phyloP scores from a whole-genome alignment of 2,113 vertebrate species.

The Microcebus tavaratra region DNA sequence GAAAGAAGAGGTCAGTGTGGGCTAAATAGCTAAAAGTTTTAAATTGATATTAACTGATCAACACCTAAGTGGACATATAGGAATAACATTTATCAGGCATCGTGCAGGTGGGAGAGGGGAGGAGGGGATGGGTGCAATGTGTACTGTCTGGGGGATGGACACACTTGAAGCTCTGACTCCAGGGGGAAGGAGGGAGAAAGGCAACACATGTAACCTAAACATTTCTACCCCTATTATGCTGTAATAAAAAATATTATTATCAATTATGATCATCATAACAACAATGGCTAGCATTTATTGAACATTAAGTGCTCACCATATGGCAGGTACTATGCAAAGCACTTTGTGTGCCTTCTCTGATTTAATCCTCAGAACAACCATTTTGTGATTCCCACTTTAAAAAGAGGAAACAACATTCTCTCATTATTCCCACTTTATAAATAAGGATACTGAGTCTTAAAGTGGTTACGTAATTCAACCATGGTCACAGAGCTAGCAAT shows the following conservation, averaged over 20 bases:
- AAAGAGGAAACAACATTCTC: slow-evolving; percentile 20
- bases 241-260: not conserved
- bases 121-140: too few relatives aligned
- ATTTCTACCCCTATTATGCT: too few relatives aligned
- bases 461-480: not conserved
- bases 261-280: slow-evolving; percentile 42
- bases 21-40: not conserved
- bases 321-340: not conserved
- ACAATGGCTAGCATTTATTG: slow-evolving; percentile 1
- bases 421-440: not conserved
- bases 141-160: too few relatives aligned
- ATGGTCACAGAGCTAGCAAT: not conserved
- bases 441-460: not conserved
- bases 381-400: slow-evolving; percentile 12
- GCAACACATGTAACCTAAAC: too few relatives aligned
- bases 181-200: too few relatives aligned
- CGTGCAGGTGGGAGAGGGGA: too few relatives aligned
- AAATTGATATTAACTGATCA: not conserved
- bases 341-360: not conserved
- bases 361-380: not conserved
- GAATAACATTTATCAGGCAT: too few relatives aligned
- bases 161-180: too few relatives aligned
- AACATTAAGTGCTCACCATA: not conserved
- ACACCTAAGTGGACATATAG: too few relatives aligned
- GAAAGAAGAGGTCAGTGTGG: not conserved